These are phyloP conservation scores for Volucella zonaria DNA, from an alignment of 2,888 invertebrate species.

Conservation along the genomic window DNA sequence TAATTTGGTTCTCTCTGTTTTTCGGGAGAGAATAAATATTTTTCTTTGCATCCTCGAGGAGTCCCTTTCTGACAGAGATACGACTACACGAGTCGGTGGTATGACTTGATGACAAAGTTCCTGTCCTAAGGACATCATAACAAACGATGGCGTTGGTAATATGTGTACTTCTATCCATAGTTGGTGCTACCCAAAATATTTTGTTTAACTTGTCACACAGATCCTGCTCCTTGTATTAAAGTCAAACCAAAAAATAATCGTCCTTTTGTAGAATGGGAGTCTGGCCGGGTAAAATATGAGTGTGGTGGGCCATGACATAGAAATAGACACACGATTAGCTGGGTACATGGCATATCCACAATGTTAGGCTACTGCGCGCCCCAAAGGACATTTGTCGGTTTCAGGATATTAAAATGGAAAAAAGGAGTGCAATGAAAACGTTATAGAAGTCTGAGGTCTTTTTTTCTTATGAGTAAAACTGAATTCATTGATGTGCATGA, in stretches of 20 bases:
- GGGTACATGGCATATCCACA: background rate
- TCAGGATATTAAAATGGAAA: conserved; percentile 61
- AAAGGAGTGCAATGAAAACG: conserved; percentile 19
- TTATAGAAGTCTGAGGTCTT: background rate
- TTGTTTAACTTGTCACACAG: conserved; percentile 63
- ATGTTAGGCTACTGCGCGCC: background rate
- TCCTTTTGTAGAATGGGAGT: conserved; percentile 30
- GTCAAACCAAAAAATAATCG: conserved; percentile 38
- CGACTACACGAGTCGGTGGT: conserved; percentile 17
- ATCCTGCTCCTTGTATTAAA: conserved; percentile 35
- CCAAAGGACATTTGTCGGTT: conserved; percentile 19
- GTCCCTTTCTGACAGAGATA: no score
- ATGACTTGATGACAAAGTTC: conserved; percentile 56
- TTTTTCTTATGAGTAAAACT: conserved; percentile 20
- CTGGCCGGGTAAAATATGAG: conserved; percentile 3
- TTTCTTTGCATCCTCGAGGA: conserved; percentile 26
- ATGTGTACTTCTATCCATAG: conserved; percentile 22
- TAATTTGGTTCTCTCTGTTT: conserved; percentile 38
- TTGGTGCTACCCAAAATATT: conserved; percentile 23
- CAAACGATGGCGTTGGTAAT: conserved; percentile 58
- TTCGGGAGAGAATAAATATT: background rate
- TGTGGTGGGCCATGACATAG: conserved; percentile 28
- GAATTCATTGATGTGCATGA: conserved; percentile 45
- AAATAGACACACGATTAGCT: conserved; percentile 34
- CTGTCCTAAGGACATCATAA: conserved; percentile 41